Conservation (phyloP, 2,113 vertebrate species). For the Ophthalmolycus amberensis region DNA sequence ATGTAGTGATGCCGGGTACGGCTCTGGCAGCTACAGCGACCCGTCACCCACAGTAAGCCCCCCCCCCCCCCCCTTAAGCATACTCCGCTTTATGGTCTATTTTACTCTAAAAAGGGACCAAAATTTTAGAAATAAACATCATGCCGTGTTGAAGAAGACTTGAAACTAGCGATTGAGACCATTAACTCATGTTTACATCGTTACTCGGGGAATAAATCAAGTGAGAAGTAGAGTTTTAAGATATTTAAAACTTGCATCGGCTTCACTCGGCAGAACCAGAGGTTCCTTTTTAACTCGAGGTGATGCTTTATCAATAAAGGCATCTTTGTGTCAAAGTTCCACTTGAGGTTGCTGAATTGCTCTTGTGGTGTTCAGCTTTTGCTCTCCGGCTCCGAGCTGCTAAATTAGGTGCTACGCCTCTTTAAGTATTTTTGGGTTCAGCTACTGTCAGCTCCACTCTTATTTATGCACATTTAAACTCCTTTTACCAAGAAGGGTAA, state of each 20-base stretch:
- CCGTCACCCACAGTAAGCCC: not conserved
- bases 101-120: not conserved
- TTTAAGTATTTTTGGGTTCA: slow-evolving; percentile 37
- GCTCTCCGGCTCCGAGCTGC: slow-evolving; percentile 20
- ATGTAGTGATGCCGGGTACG: too few relatives aligned
- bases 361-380: slow-evolving; percentile 35
- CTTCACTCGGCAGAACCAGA: not conserved
- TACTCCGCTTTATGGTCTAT: not conserved
- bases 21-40: not conserved
- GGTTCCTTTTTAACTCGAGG: not conserved
- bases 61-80: not conserved
- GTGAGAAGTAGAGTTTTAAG: too few relatives aligned
- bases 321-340: slow-evolving; percentile 31
- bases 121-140: not conserved
- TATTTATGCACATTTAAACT: slow-evolving; percentile 55
- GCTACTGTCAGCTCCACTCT: not conserved
- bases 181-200: too few relatives aligned
- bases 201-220: too few relatives aligned
- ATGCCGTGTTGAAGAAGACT: not conserved
- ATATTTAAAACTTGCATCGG: not conserved
- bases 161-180: not conserved
- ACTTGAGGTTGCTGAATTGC: slow-evolving; percentile 25
- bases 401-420: slow-evolving; percentile 40
- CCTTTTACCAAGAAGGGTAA: not conserved
- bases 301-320: slow-evolving; percentile 16